Percentiles rank a stretch among this genome's conserved stretches.
These are phyloP conservation scores for Andricus quercusramuli DNA, from an alignment of 2,888 invertebrate genomes.

Conservation along the genomic window DNA sequence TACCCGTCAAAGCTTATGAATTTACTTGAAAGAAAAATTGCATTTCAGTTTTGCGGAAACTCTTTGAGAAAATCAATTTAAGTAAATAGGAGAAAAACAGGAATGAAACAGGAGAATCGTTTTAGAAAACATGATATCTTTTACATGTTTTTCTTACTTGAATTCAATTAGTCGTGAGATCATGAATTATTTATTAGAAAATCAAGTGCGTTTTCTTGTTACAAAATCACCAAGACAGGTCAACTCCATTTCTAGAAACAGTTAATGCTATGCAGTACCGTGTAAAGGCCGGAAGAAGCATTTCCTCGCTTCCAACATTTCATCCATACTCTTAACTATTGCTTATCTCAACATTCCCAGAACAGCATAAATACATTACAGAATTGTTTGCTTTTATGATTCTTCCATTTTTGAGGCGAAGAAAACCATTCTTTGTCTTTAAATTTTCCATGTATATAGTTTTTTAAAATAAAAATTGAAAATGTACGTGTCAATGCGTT, in stretches of 20 bases:
- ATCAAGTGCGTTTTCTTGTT: constrained; percentile 38
- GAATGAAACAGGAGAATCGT: not conserved
- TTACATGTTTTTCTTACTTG: not conserved
- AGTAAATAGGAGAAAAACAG: not conserved
- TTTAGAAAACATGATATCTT: not conserved
- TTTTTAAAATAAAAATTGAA: not conserved
- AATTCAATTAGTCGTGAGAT: constrained; percentile 5
- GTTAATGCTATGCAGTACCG: constrained; percentile 15
- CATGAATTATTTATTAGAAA: constrained; percentile 36
- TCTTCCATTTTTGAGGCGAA: not conserved
- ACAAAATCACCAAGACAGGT: constrained; percentile 28
- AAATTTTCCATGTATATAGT: not conserved
- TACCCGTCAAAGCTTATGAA: not conserved
- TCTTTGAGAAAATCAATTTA: not conserved
- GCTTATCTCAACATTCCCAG: not conserved
- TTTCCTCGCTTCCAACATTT: constrained; percentile 28
- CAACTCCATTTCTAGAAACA: constrained; percentile 27
- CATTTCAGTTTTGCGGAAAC: not conserved
- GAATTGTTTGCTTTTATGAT: not conserved
- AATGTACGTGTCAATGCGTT: not conserved
- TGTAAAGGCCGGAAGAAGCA: constrained; percentile 35
- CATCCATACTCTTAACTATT: constrained; percentile 21
- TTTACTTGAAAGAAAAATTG: not conserved
- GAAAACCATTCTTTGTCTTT: not conserved
- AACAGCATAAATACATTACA: not conserved